Base-by-base conservation (phyloP, 2,888 invertebrate species). In the Habrosyne pyritoides region DNA sequence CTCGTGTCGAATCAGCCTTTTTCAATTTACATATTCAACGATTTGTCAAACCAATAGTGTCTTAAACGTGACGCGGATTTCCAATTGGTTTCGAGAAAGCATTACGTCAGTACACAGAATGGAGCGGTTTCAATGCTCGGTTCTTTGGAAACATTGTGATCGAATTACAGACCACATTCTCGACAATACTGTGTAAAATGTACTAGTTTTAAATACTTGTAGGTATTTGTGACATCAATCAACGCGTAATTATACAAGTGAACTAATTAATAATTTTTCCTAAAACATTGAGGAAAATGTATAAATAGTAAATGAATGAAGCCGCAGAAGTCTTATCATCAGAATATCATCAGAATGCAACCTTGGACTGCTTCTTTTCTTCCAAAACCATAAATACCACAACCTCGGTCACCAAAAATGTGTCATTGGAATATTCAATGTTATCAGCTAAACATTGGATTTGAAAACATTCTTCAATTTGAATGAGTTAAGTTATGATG, bases 51-150 rank as follows among this genome's bases (percentile, higher is more conserved):
- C 24, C 48, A 48, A 26, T 18, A 14, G 21, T 49, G 49, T 49
- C 18, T 42, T 18, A 21, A 18, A 28, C 28, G 49, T 28, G 49
- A 49, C 28, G 28, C 61, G 69, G 69, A 71, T 75, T 69, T 73
- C 64, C 67, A 67, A 83, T 84, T 76, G 79, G 68, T 88, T 86
- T 81, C 79, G 67, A 84, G 90, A 89, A 88, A 81, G 77, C 86
- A 82, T 86, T 84, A 78, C 79, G 76, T 74, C 78, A 77, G 60
- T 83, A 78, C 80, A 79, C 66, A 73, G 78, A 86, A 86, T 66
- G 71, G 64, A 64, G 60, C 68, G 74, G 76, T 71, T 73, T 81
- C 79, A 75, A 81, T 83, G 75, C 67, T 69, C 79, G 63, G 59
- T 86, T 89, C 83, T 69, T 73, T 75, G 80, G 84, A 89, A 90